Conservation (phyloP, 2,888 invertebrate genomes). For the Zygogramma bicolorata region DNA sequence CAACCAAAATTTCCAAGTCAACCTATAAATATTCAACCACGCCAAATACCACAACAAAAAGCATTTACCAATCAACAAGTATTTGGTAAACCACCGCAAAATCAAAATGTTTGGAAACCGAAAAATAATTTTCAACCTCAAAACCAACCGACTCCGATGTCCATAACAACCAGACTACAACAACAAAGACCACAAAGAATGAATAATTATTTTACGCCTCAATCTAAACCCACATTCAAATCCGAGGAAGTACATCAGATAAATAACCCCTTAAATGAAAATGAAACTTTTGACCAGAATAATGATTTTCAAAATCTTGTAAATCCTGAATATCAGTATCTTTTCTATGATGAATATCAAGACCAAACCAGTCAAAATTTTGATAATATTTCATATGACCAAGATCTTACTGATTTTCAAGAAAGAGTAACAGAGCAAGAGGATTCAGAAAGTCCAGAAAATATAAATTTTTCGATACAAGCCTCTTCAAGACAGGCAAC, state of each 20-base stretch:
- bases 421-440: background rate
- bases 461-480: background rate
- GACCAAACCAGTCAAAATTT: background rate
- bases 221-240: background rate
- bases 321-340: background rate
- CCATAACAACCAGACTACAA: background rate
- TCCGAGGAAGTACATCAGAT: background rate
- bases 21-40: background rate
- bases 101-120: slow-evolving; percentile 2
- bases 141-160: background rate
- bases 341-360: background rate
- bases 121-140: background rate
- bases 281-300: background rate
- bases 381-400: background rate
- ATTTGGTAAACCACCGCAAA: no score
- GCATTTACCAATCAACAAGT: background rate
- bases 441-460: background rate
- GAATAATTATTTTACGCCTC: background rate
- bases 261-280: background rate
- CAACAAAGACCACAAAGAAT: background rate
- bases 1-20: background rate
- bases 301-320: background rate
- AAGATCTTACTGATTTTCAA: background rate
- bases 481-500: background rate
- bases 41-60: background rate